These are phyloP conservation scores for Semibalanus balanoides DNA, from an alignment of 1,140 invertebrate genomes.

Conservation along the genomic window DNA sequence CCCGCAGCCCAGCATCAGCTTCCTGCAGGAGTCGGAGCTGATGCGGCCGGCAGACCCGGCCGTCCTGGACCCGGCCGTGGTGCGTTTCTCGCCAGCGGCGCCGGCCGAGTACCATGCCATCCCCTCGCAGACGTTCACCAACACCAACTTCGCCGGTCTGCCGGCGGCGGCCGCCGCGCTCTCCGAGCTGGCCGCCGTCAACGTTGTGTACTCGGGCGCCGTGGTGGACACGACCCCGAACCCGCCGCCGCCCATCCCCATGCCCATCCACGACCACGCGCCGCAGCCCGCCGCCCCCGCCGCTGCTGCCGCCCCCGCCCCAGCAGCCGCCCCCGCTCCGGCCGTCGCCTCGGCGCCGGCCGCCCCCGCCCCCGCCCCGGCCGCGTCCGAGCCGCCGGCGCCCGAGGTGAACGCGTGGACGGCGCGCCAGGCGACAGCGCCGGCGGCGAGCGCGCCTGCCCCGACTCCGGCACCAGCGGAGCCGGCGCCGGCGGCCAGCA, in stretches of 20 bases:
- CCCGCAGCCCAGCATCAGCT: neutral
- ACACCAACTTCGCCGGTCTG: slow-evolving; percentile 3
- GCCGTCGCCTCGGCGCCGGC: too few relatives aligned
- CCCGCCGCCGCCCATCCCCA: neutral
- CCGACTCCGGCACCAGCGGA: neutral
- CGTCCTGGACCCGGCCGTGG: neutral
- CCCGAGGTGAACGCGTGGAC: neutral
- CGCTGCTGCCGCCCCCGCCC: too few relatives aligned
- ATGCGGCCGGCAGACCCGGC: neutral
- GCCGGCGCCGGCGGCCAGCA: neutral
- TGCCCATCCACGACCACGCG: neutral
- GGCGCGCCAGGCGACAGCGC: too few relatives aligned
- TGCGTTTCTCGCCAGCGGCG: neutral
- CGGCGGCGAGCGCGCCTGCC: too few relatives aligned
- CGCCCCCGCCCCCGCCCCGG: too few relatives aligned
- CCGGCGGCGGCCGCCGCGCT: neutral
- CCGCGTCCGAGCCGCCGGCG: too few relatives aligned
- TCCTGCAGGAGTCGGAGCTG: neutral
- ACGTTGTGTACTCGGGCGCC: neutral
- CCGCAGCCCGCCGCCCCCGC: too few relatives aligned
- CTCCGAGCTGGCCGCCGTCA: neutral
- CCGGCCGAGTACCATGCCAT: neutral
- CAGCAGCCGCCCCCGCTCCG: too few relatives aligned
- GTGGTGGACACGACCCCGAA: neutral
- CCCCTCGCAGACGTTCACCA: slow-evolving; percentile 3